Evolutionary conservation across 1,140 invertebrate genomes (phyloP).

Genomic region (Nasonia longicornis): DNA sequence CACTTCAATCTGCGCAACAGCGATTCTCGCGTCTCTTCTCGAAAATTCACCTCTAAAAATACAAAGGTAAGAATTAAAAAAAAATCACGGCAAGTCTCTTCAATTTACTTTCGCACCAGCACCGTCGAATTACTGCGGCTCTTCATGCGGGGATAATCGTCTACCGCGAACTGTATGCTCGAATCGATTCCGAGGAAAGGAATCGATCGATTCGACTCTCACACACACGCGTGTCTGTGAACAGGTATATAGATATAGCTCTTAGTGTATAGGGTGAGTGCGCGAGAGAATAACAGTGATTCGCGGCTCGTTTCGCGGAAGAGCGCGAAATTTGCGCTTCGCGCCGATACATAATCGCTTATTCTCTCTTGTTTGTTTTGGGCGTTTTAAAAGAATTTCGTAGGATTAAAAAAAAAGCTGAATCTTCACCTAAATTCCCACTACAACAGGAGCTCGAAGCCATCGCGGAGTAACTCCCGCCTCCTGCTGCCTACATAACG

Average conservation of each 20-base stretch:
- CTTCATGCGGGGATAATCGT: not conserved
- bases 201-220: slow-evolving; percentile 22
- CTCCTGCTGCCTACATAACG: not conserved
- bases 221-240: not conserved
- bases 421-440: too few species aligned
- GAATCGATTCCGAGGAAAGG: slow-evolving; percentile 31
- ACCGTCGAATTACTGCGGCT: not conserved
- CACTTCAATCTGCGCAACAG: too few species aligned
- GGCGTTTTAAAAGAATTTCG: too few species aligned
- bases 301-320: slow-evolving; percentile 29
- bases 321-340: slow-evolving; percentile 21
- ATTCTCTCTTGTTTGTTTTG: too few species aligned
- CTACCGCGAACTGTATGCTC: slow-evolving; percentile 11
- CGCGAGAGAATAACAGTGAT: slow-evolving; percentile 12
- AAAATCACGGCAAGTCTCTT: not conserved
- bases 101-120: not conserved
- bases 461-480: too few species aligned
- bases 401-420: too few species aligned
- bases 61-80: not conserved
- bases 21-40: not conserved
- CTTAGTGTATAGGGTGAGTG: not conserved
- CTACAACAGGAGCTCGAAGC: too few species aligned
- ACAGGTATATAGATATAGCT: not conserved
- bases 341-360: not conserved
- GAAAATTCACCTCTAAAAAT: not conserved